Conservation (phyloP, 2,797 vertebrate species). For the Telmatherina bonti region DNA sequence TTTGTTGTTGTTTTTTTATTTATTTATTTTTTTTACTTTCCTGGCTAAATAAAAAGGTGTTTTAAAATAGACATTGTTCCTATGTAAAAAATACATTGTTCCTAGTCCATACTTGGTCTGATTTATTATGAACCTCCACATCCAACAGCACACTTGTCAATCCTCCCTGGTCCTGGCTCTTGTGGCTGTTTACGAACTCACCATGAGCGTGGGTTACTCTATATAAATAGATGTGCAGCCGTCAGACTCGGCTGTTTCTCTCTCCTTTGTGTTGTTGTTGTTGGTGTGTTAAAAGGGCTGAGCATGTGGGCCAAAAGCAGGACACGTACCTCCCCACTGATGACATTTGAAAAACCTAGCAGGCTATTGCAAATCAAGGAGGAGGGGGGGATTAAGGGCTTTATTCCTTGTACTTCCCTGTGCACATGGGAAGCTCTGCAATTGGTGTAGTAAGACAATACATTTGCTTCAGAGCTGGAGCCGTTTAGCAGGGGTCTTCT, state of each 20-base stretch:
- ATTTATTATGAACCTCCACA: constrained; percentile 25
- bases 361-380: constrained; percentile 73
- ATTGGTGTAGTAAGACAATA: constrained; percentile 64
- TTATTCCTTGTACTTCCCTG: constrained; percentile 67
- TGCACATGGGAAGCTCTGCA: constrained; percentile 59
- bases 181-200: constrained; percentile 37
- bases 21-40: neutral
- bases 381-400: constrained; percentile 75
- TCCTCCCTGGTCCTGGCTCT: constrained; percentile 29
- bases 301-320: constrained; percentile 48
- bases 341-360: constrained; percentile 76
- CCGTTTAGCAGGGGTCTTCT: constrained; percentile 56
- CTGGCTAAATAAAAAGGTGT: neutral
- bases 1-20: too few relatives aligned
- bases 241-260: constrained; percentile 21
- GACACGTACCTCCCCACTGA: constrained; percentile 61
- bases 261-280: constrained; percentile 31
- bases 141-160: constrained; percentile 20
- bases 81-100: constrained; percentile 13
- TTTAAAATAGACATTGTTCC: constrained; percentile 17
- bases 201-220: constrained; percentile 26
- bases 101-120: constrained; percentile 30
- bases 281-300: constrained; percentile 38
- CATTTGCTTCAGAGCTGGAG: constrained; percentile 57
- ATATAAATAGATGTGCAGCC: constrained; percentile 37